Conservation (phyloP, 2,888 invertebrate species). For the Hypselothyrea guttata region DNA sequence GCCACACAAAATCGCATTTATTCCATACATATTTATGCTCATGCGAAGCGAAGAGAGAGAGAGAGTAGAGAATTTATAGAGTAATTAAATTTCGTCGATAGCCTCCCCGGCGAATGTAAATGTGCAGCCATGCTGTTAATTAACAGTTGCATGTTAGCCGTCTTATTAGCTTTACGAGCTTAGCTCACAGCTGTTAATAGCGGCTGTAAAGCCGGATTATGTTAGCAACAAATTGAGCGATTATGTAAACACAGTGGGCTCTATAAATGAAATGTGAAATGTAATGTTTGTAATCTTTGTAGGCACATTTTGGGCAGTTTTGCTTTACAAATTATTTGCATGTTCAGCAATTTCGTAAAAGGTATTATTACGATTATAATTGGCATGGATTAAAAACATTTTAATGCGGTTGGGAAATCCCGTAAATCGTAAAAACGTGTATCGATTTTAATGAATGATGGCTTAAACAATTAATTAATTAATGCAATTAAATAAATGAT, state of each 20-base stretch:
- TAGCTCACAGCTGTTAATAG: conserved; percentile 5
- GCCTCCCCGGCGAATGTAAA: neutral
- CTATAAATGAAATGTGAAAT: neutral
- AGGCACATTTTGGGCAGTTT: too few species aligned
- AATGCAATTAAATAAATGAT: too few species aligned
- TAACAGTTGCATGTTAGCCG: conserved; percentile 12
- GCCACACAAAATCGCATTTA: conserved; percentile 27
- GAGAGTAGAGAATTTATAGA: neutral
- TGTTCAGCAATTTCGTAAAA: too few species aligned
- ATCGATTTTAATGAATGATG: too few species aligned
- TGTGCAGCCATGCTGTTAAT: conserved; percentile 11
- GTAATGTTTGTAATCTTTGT: too few species aligned
- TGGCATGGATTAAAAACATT: too few species aligned
- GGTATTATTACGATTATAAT: too few species aligned
- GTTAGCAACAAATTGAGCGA: neutral
- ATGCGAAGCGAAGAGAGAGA: neutral
- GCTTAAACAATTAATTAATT: too few species aligned
- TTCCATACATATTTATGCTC: conserved; percentile 10
- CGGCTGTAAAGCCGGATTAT: neutral
- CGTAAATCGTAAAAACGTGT: too few species aligned
- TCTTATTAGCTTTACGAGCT: conserved; percentile 4
- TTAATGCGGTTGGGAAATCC: too few species aligned
- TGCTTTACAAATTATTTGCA: too few species aligned
- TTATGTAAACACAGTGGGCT: neutral
- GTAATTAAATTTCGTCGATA: conserved; percentile 1